A percentile compares a stretch with the other conserved stretches of the same genome.
phyloP scores from a whole-genome alignment of 2,113 vertebrate genomes.

The Chunga burmeisteri region DNA sequence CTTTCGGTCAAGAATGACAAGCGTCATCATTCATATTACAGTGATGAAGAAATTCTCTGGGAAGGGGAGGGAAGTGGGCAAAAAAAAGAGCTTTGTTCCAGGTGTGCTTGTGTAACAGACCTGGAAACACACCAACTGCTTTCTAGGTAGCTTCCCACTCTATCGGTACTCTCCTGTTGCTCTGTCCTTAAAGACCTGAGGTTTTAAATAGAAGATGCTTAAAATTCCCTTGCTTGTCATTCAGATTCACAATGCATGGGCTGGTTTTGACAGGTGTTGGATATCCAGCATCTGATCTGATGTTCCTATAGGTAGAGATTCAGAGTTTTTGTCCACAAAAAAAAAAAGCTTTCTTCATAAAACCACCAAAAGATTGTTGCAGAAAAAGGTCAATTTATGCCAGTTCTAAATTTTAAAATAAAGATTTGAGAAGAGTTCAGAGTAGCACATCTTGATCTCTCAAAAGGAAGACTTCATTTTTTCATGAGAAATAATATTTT shows the following conservation, averaged over 20 bases:
- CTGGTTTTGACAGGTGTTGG: neutral
- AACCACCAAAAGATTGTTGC: neutral
- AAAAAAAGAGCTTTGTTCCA: neutral
- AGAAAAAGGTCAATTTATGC: neutral
- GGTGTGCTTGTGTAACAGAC: neutral
- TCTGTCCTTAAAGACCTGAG: neutral
- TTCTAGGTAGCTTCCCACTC: neutral
- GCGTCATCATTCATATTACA: neutral
- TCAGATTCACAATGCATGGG: neutral
- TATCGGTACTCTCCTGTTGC: neutral
- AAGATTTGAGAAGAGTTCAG: neutral
- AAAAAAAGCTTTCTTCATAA: neutral
- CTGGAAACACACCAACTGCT: neutral
- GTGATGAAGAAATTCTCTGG: neutral
- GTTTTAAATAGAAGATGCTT: neutral
- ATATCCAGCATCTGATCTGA: neutral
- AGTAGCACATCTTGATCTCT: neutral
- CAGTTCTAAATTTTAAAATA: neutral
- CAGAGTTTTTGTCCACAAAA: neutral
- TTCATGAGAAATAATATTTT: neutral
- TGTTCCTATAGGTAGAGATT: neutral
- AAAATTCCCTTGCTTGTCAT: neutral
- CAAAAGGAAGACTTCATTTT: neutral
- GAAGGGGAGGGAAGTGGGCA: rapidly evolving
- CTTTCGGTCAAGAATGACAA: neutral